Conservation (phyloP, 1,140 invertebrate genomes). For the Zaprionus africanus region DNA sequence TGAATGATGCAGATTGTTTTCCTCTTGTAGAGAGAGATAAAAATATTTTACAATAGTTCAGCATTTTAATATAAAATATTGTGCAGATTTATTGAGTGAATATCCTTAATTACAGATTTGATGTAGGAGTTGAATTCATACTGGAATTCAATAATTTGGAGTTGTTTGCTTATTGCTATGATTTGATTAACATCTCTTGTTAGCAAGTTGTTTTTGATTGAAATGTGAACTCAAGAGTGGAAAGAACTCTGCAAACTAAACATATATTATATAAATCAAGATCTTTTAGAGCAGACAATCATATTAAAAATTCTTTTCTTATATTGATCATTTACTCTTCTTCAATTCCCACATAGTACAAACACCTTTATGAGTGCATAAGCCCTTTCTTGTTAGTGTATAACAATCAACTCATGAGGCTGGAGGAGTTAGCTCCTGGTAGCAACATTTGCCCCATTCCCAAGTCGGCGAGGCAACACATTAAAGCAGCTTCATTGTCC, state of each 20-base stretch:
- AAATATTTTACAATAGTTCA: not conserved
- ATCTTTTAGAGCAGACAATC: too few relatives aligned
- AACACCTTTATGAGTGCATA: not conserved
- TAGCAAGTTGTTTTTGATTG: too few relatives aligned
- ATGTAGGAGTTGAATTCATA: not conserved
- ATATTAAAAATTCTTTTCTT: too few relatives aligned
- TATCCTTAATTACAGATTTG: not conserved
- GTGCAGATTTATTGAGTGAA: not conserved
- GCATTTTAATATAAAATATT: not conserved
- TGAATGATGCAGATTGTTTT: not conserved
- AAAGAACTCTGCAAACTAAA: too few relatives aligned
- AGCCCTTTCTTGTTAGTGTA: constrained; percentile 7
- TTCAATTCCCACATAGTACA: not conserved
- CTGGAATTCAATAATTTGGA: too few relatives aligned
- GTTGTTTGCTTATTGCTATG: too few relatives aligned
- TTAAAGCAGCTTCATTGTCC: constrained; percentile 73
- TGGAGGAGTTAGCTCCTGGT: constrained; percentile 14
- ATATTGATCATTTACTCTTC: too few relatives aligned
- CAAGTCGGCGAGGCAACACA: constrained; percentile 54
- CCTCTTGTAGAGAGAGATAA: not conserved
- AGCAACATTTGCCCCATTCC: constrained; percentile 16
- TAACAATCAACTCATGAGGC: constrained; percentile 33
- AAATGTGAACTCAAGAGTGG: too few relatives aligned
- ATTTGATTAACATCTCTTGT: too few relatives aligned
- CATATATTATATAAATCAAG: too few relatives aligned